Conservation (phyloP, 2,888 invertebrate genomes). For the Tenodera sinensis region DNA sequence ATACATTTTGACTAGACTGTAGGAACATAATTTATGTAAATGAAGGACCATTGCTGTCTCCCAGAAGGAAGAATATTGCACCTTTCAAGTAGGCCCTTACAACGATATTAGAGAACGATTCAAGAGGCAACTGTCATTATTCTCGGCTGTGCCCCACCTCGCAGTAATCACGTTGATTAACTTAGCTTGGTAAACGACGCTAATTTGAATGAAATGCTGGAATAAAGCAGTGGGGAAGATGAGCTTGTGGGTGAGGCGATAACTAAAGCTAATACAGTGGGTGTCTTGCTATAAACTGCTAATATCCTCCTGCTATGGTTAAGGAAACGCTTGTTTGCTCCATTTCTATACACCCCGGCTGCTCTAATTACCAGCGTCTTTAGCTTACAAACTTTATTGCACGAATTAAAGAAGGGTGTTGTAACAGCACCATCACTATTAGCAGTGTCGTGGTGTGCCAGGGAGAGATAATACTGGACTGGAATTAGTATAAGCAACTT, state of each 20-base stretch:
- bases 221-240: conserved; percentile 3
- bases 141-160: background rate
- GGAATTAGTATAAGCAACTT: too few relatives aligned
- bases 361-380: background rate
- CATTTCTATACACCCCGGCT: too few relatives aligned
- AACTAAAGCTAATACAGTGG: background rate
- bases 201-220: conserved; percentile 30
- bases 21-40: background rate
- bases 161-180: conserved; percentile 28
- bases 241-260: background rate
- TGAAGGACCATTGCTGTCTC: background rate
- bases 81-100: background rate
- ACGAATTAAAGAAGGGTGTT: background rate
- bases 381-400: background rate
- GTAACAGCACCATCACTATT: too few relatives aligned
- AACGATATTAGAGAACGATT: background rate
- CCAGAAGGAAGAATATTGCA: background rate
- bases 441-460: too few relatives aligned
- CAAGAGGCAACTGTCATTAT: conserved; percentile 21
- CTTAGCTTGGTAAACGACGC: conserved; percentile 27
- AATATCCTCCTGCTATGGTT: too few relatives aligned
- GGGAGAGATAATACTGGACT: too few relatives aligned
- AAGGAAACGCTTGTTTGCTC: background rate
- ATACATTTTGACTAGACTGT: background rate
- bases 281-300: too few relatives aligned